Percentiles rank a stretch among this genome's conserved stretches.
Evolutionary conservation across 2,797 vertebrate genomes (phyloP).

Genomic region (Onychomys leucogaster): DNA sequence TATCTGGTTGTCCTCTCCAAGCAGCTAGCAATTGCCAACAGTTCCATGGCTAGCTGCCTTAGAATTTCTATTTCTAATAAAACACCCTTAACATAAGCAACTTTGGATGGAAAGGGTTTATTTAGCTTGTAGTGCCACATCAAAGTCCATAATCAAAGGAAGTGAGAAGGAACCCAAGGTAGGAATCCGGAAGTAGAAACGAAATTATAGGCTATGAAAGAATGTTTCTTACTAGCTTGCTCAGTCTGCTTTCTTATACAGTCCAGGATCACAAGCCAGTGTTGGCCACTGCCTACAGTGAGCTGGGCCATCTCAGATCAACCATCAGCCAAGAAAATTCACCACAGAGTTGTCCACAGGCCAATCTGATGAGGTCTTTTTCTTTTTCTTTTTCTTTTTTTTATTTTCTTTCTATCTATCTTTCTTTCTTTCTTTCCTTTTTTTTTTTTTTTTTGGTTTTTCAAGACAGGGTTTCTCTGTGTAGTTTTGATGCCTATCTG

Average conservation of each 20-base stretch:
- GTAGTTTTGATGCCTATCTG: too few relatives aligned
- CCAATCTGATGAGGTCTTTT: neutral
- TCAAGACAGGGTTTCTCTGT: too few relatives aligned
- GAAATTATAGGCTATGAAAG: neutral
- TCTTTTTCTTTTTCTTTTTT: neutral
- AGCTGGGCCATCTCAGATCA: neutral
- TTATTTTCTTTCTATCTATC: too few relatives aligned
- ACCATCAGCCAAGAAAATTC: neutral
- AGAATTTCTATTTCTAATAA: neutral
- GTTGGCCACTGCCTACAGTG: neutral
- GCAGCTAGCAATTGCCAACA: neutral
- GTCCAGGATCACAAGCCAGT: neutral
- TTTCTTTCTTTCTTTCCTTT: too few relatives aligned
- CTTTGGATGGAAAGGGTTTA: neutral
- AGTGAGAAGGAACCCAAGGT: neutral
- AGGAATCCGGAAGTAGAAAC: neutral
- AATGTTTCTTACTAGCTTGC: neutral
- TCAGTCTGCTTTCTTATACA: neutral
- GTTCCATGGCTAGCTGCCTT: neutral
- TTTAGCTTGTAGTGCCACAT: neutral
- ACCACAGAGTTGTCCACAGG: neutral
- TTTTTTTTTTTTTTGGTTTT: too few relatives aligned
- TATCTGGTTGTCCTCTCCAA: neutral
- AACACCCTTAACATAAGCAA: neutral
- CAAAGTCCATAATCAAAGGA: neutral